These are phyloP conservation scores for Mastomys natalensis DNA, from an alignment of 2,113 vertebrate genomes.

Conservation along the genomic window DNA sequence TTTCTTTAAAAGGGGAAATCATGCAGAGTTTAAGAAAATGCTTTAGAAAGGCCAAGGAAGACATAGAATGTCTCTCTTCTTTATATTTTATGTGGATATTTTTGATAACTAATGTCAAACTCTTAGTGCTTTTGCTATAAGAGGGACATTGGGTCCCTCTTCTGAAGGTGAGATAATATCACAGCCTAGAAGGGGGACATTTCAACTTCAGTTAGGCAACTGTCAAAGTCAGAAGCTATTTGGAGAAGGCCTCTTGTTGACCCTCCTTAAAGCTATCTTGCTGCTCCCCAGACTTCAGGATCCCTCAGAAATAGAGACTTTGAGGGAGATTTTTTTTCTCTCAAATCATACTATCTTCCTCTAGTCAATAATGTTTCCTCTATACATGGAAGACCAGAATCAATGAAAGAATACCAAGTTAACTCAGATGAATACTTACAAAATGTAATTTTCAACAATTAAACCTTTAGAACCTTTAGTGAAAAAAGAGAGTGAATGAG, in stretches of 20 bases:
- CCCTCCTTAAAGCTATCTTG: neutral
- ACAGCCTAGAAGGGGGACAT: neutral
- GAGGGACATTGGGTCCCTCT: neutral
- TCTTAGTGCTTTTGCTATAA: neutral
- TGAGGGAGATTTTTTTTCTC: neutral
- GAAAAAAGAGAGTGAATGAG: neutral
- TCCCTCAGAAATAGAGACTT: neutral
- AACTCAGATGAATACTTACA: neutral
- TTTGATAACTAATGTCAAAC: neutral
- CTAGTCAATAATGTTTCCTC: neutral
- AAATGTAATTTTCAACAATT: neutral
- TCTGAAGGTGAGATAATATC: neutral
- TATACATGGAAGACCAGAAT: neutral
- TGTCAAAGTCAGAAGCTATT: neutral
- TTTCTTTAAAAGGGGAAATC: neutral
- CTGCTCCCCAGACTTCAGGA: too few relatives aligned
- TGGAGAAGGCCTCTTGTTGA: neutral
- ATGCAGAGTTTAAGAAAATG: neutral
- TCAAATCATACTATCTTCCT: neutral
- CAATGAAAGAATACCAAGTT: neutral
- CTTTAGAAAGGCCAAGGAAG: neutral
- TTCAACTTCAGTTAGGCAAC: neutral
- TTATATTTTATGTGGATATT: neutral
- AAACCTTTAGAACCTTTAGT: constrained; percentile 8
- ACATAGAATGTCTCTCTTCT: neutral